A percentile compares a stretch with the other conserved stretches of the same genome.
These are phyloP conservation scores for Phoronis australis DNA, from an alignment of 2,888 invertebrate species.

Conservation along the genomic window DNA sequence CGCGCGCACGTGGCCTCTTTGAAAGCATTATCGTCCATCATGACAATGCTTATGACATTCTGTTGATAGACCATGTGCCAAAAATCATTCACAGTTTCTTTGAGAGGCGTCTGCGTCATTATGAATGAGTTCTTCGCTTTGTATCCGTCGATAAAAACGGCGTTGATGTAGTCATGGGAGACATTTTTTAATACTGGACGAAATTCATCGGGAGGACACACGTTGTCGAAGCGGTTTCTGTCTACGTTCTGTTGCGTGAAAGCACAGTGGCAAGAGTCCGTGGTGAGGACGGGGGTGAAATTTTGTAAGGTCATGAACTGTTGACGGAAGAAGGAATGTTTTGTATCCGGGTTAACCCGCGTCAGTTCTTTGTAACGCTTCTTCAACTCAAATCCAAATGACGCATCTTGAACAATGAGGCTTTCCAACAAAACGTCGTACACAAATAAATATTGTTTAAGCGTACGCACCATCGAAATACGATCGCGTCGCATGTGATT, in stretches of 20 bases:
- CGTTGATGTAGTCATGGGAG: constrained; percentile 43
- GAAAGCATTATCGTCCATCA: constrained; percentile 39
- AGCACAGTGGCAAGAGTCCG: constrained; percentile 25
- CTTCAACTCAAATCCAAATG: constrained; percentile 32
- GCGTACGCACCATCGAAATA: constrained; percentile 44
- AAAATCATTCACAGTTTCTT: constrained; percentile 46
- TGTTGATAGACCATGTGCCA: constrained; percentile 56
- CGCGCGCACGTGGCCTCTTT: neutral
- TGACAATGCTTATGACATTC: constrained; percentile 51
- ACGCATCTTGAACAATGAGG: constrained; percentile 35
- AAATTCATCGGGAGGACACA: constrained; percentile 34
- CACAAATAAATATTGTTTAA: constrained; percentile 46
- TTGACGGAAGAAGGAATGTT: constrained; percentile 31
- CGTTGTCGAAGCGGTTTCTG: constrained; percentile 42
- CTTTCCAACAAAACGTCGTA: constrained; percentile 49
- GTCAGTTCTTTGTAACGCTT: constrained; percentile 27
- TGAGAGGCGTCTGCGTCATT: constrained; percentile 48
- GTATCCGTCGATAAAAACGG: constrained; percentile 47
- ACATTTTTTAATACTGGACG: constrained; percentile 21
- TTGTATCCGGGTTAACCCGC: constrained; percentile 26
- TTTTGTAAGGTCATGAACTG: constrained; percentile 40
- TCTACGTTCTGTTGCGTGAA: constrained; percentile 25
- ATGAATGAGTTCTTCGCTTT: constrained; percentile 32
- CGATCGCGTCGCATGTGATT: constrained; percentile 39
- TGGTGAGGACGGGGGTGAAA: constrained; percentile 26